These are phyloP conservation scores for Tuta absoluta DNA, from an alignment of 2,888 invertebrate species.

Conservation along the genomic window DNA sequence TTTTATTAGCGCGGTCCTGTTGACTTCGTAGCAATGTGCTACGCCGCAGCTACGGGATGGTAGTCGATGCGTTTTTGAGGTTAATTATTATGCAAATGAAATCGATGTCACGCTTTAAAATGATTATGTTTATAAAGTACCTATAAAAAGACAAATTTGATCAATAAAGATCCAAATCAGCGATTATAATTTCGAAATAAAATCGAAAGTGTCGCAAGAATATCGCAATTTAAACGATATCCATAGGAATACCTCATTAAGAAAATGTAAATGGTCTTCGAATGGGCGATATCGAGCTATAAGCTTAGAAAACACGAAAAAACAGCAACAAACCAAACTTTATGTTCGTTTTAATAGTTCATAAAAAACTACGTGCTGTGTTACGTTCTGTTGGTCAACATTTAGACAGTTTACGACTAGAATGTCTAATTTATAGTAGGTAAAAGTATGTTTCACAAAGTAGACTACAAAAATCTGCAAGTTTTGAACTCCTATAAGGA, in stretches of 20 bases:
- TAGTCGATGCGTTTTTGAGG: neutral
- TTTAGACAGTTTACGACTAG: conserved; percentile 20
- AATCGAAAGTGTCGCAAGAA: neutral
- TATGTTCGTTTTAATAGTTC: conserved; percentile 23
- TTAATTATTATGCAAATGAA: neutral
- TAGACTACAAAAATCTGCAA: neutral
- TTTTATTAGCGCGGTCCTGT: neutral
- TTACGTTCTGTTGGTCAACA: conserved; percentile 21
- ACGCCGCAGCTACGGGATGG: neutral
- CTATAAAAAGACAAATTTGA: conserved; percentile 1
- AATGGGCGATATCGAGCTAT: neutral
- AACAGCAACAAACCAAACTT: conserved; percentile 9
- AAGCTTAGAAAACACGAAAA: conserved; percentile 5
- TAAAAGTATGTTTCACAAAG: conserved; percentile 20
- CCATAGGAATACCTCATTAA: conserved; percentile 6
- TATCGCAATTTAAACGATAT: conserved; percentile 14
- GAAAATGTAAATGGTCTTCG: neutral
- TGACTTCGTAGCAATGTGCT: neutral
- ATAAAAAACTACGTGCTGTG: conserved; percentile 19
- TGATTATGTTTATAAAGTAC: neutral
- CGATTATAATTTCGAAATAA: conserved; percentile 7
- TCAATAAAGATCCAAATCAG: neutral
- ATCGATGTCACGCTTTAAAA: neutral
- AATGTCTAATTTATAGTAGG: conserved; percentile 18
- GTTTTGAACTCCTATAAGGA: conserved; percentile 22